phyloP scores from a whole-genome alignment of 2,113 vertebrate species.

The Progne subis region DNA sequence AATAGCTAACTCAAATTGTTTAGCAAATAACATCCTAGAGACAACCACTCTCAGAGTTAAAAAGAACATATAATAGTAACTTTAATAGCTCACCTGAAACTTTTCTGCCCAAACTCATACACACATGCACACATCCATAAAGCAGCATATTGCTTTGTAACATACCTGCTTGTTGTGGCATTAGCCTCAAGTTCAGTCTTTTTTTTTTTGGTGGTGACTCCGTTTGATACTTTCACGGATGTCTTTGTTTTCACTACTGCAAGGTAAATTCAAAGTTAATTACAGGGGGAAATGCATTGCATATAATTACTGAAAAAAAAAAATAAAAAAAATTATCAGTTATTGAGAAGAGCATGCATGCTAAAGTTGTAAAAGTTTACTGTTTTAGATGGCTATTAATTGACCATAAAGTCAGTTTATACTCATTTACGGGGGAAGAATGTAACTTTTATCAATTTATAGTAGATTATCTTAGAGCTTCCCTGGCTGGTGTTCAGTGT shows the following conservation, averaged over 20 bases:
- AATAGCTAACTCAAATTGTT: background rate
- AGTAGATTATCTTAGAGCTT: background rate
- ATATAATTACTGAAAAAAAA: background rate
- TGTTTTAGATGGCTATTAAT: background rate
- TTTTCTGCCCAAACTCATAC: background rate
- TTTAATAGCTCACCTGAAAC: background rate
- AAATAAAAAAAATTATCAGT: background rate
- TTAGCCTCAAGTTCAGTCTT: constrained; percentile 64
- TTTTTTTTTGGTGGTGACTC: constrained; percentile 69
- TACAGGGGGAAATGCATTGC: background rate
- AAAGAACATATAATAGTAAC: background rate
- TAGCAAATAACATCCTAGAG: background rate
- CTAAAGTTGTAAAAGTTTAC: background rate
- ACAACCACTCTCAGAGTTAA: background rate
- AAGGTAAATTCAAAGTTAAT: constrained; percentile 57
- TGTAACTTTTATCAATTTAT: background rate
- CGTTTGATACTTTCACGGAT: constrained; percentile 69
- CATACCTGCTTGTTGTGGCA: constrained; percentile 63
- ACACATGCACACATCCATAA: background rate
- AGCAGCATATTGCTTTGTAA: background rate
- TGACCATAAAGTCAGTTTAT: background rate
- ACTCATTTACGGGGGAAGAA: background rate
- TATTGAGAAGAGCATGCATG: background rate
- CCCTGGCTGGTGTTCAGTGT: constrained; percentile 2
- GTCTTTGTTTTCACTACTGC: constrained; percentile 69